Evolutionary conservation across 2,888 invertebrate species (phyloP), one percentile per base, ranked within the genome.

Genomic region (Brachypalpus laphriformis): DNA sequence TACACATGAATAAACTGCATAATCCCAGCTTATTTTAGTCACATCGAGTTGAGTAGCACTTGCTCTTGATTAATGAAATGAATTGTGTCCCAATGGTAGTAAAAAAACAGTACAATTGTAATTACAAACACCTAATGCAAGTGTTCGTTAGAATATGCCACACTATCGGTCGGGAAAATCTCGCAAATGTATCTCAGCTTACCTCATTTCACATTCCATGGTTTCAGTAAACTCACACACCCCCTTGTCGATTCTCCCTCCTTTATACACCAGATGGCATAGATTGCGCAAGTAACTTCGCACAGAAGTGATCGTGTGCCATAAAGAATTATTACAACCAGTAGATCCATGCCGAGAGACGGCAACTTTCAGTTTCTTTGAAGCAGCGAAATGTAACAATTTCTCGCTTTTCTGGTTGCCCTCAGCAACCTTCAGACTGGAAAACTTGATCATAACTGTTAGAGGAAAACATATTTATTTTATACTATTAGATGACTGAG

Each of bases 331-430:
- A 25, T 25, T 25, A 25, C 25, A 25, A 5, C 25, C 25, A 25
- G 3, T n/a, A 54, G 54, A 59, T 37, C 31, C n/a, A 34, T 28
- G 2, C n/a, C 7, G 16, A 37, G 28, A 28, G 31, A 34, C 59
- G 42, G 51, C 42, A 49, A 83, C 83, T 83, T 83, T 78, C 80
- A 65, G 45, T 83, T 83, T 83, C 80, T 40, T 70, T 40, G 51
- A 25, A 61, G 22, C 83, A 83, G 45, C 70, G 78, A 80, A 78
- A 75, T 83, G 80, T 74, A 83, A 83, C 80, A 51, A 65, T 80
- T 83, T 83, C 78, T 80, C 83, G 74, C 74, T 70, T 78, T 74
- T 74, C 63, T 78, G 42, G 63, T 63, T 28, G 61, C 74, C 78
- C 45, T 65, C n/a, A 42, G 49, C 83, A 83, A 74, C 83, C 83